phyloP scores from a whole-genome alignment of 2,113 vertebrate species.

The Ibidorhyncha struthersii region DNA sequence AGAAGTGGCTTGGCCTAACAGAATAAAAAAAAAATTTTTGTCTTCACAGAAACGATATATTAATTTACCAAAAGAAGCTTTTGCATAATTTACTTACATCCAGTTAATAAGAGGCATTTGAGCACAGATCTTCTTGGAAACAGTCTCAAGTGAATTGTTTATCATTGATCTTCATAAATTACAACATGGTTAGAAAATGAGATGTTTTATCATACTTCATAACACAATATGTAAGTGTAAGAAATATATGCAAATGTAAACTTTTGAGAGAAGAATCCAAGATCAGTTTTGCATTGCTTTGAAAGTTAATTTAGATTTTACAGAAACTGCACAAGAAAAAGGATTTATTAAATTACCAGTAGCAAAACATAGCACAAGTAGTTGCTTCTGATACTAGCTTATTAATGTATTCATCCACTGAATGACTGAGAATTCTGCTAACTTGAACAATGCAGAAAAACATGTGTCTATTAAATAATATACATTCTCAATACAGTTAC shows the following conservation, averaged over 20 bases:
- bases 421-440: neutral
- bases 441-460: neutral
- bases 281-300: neutral
- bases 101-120: conserved; percentile 79
- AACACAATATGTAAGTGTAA: neutral
- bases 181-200: conserved; percentile 35
- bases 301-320: neutral
- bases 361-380: neutral
- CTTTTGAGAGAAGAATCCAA: neutral
- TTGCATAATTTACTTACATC: conserved; percentile 74
- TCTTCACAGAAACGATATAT: neutral
- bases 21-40: neutral
- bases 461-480: neutral
- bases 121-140: conserved; percentile 78
- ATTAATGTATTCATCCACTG: neutral
- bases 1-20: neutral
- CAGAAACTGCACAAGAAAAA: neutral
- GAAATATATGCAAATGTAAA: conserved; percentile 21
- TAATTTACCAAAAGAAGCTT: neutral
- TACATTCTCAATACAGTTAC: neutral
- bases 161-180: conserved; percentile 79
- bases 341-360: neutral
- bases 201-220: neutral
- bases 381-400: neutral
- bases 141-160: conserved; percentile 75